phyloP scores from a whole-genome alignment of 2,888 invertebrate genomes.

The Eupithecia subumbrata region DNA sequence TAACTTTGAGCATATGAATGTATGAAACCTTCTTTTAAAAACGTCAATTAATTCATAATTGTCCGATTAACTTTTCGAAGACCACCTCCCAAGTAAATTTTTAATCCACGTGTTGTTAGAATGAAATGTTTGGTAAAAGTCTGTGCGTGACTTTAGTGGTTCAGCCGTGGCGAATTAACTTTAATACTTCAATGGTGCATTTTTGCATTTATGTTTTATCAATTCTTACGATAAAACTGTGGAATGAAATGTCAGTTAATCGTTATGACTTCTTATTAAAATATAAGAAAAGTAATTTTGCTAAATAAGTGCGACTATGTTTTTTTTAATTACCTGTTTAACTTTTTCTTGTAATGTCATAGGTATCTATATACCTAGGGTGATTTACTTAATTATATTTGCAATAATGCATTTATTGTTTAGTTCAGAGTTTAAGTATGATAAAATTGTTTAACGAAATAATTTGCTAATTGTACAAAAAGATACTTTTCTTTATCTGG shows the following conservation, averaged over 20 bases:
- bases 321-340: not conserved
- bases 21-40: not conserved
- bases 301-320: not conserved
- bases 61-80: not conserved
- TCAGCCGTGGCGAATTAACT: slow-evolving; percentile 1
- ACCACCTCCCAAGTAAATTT: not conserved
- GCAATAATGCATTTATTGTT: slow-evolving; percentile 1
- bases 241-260: not conserved
- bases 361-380: not conserved
- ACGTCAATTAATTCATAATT: not conserved
- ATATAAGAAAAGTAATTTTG: not conserved
- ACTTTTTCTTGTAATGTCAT: not conserved
- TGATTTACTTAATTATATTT: not conserved
- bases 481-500: not conserved
- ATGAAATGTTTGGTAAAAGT: not conserved
- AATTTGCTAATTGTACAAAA: not conserved
- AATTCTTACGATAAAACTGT: not conserved
- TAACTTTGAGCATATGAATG: not conserved
- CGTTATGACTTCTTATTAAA: not conserved
- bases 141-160: not conserved
- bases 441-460: not conserved
- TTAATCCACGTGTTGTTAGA: slow-evolving; percentile 1
- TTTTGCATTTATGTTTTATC: not conserved
- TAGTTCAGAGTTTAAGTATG: not conserved
- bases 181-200: not conserved